These are phyloP conservation scores for Rhadina sibilatrix DNA, from an alignment of 2,113 vertebrate genomes.

Conservation along the genomic window DNA sequence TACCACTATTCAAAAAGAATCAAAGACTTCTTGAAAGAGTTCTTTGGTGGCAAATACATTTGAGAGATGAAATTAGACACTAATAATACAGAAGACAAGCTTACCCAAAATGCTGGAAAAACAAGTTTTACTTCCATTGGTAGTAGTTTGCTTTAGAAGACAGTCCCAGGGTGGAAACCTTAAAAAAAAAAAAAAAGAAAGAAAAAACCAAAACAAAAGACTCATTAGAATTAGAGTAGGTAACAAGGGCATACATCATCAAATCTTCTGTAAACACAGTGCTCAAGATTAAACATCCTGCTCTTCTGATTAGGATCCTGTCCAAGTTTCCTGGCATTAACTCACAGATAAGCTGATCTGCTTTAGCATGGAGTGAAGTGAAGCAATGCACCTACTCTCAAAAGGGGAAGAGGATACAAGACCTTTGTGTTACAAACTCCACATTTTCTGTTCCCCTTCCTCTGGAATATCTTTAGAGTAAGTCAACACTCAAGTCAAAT, in stretches of 20 bases:
- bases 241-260: neutral
- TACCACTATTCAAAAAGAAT: neutral
- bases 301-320: neutral
- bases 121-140: constrained; percentile 52
- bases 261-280: constrained; percentile 17
- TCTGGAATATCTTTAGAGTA: neutral
- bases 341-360: neutral
- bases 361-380: neutral
- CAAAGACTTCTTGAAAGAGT: neutral
- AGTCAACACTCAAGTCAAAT: neutral
- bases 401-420: neutral
- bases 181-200: neutral
- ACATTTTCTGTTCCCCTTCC: constrained; percentile 11
- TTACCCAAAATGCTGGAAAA: constrained; percentile 46
- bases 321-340: constrained; percentile 21
- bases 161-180: neutral
- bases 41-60: neutral
- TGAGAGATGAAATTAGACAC: neutral
- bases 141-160: neutral
- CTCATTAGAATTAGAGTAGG: constrained; percentile 6
- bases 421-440: neutral
- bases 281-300: constrained; percentile 32
- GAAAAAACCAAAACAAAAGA: neutral
- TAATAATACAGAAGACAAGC: neutral
- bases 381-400: neutral